Conservation (phyloP, 2,888 invertebrate species). For the Opisthograptis luteolata region DNA sequence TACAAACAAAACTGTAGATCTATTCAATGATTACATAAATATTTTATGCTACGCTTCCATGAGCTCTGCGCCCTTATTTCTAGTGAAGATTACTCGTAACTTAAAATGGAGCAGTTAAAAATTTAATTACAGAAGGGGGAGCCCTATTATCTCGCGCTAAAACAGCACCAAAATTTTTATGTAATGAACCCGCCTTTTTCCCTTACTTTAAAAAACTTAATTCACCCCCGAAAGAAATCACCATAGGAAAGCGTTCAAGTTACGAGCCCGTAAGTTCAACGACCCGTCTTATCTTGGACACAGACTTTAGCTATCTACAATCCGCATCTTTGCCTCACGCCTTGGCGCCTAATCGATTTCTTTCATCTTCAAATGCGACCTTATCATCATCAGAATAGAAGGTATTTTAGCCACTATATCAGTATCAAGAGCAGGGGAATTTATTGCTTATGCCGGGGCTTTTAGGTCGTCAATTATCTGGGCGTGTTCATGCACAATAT, state of each 20-base stretch:
- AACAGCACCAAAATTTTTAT: constrained; percentile 17
- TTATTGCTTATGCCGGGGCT: constrained; percentile 37
- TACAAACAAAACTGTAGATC: background rate
- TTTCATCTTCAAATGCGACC: constrained; percentile 51
- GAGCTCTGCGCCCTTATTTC: background rate
- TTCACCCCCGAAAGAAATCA: constrained; percentile 48
- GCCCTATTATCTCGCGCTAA: constrained; percentile 19
- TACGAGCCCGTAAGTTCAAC: constrained; percentile 60
- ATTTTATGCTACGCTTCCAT: background rate
- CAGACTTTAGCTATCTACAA: constrained; percentile 68
- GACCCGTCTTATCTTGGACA: constrained; percentile 73
- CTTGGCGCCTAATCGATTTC: constrained; percentile 59
- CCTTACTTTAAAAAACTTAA: constrained; percentile 32
- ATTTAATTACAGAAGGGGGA: constrained; percentile 19
- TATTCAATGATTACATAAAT: constrained; percentile 10
- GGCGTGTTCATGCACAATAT: constrained; percentile 32
- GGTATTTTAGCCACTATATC: constrained; percentile 39
- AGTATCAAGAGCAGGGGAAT: constrained; percentile 37
- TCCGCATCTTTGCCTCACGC: constrained; percentile 61
- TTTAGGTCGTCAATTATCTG: constrained; percentile 41
- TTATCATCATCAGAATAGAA: constrained; percentile 54
- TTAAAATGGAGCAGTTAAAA: constrained; percentile 8
- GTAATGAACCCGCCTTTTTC: constrained; percentile 30
- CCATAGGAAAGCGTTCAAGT: constrained; percentile 57
- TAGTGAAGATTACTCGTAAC: background rate